Evolutionary conservation across 2,797 vertebrate species (phyloP).

Genomic region (Myioborus miniatus): DNA sequence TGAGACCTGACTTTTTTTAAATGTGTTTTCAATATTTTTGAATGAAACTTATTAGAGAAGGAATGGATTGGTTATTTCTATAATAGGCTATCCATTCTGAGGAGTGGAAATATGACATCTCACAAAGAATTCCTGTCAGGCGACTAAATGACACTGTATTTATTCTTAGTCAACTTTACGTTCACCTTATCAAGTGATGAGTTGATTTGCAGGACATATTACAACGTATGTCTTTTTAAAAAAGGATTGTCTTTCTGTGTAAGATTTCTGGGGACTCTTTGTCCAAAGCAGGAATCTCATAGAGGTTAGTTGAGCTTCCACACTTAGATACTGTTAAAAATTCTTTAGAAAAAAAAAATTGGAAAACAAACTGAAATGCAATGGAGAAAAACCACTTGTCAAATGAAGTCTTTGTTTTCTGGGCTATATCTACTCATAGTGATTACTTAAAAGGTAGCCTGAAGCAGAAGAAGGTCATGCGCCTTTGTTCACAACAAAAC

Average conservation of each 20-base stretch:
- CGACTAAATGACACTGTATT: neutral
- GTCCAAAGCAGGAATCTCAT: neutral
- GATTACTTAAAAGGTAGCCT: constrained; percentile 39
- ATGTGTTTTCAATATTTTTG: neutral
- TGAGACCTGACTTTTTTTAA: neutral
- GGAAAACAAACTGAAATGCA: neutral
- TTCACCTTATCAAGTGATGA: neutral
- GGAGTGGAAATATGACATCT: neutral
- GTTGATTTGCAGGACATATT: neutral
- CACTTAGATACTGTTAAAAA: neutral
- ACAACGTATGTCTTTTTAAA: neutral
- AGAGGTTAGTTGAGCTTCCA: neutral
- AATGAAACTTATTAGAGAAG: neutral
- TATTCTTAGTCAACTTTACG: neutral
- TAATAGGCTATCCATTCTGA: neutral
- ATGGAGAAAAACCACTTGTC: neutral
- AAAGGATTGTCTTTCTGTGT: neutral
- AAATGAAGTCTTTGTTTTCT: neutral
- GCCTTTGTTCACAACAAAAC: neutral
- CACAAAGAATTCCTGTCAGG: neutral
- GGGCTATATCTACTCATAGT: neutral
- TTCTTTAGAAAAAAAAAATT: neutral
- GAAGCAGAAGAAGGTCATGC: neutral
- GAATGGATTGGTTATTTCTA: neutral
- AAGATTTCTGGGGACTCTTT: neutral